Evolutionary conservation across 2,113 vertebrate genomes (phyloP), one percentile per base, ranked within the genome.

Genomic region (Scortum barcoo): DNA sequence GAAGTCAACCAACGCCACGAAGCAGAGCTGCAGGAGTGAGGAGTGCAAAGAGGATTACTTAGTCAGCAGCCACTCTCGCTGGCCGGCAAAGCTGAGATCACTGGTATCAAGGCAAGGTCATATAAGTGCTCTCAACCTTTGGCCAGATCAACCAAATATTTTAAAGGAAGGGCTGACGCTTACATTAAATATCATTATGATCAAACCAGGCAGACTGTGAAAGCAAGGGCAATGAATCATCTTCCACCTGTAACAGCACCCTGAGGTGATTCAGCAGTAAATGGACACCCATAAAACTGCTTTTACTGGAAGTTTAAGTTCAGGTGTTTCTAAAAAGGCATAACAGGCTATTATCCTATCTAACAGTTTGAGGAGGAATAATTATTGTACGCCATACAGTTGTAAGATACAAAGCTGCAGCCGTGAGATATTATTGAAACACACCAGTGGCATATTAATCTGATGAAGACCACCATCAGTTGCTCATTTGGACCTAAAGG

Each of bases 41-140:
- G 83, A 88, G 72, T 57, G 73, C 88, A 94, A 95, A 95, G 92
- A 93, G 92, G 94, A 95, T 95, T 95, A 94, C 67, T 90, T 90
- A 92, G 90, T 92, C 90, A 93, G 92, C 90, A 85, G 91, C 88
- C 85, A 89, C 89, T 90, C 86, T 88, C 69, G 58, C 75, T 86
- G 72, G 58, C 81, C 61, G 65, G 65, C 28, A 71, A 75, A 79
- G 68, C 51, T 69, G 30, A 86, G 53, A 74, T 81, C 83, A 61
- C 16, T 67, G 57, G 13, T 65, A 72, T 51, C 50, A 65, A 80
- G 58, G 60, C 38, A 42, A 83, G 28, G 5, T 28, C 40, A 50
- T 11, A 76, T 24, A 61, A 76, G 3, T 0, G 22, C 7, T 26
- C 2, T 53, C 53, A 68, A 28, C 12, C 57, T 78, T 51, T 46